Evolutionary conservation across 2,888 invertebrate genomes (phyloP).

Genomic region (Trypoxylon attenuatum): DNA sequence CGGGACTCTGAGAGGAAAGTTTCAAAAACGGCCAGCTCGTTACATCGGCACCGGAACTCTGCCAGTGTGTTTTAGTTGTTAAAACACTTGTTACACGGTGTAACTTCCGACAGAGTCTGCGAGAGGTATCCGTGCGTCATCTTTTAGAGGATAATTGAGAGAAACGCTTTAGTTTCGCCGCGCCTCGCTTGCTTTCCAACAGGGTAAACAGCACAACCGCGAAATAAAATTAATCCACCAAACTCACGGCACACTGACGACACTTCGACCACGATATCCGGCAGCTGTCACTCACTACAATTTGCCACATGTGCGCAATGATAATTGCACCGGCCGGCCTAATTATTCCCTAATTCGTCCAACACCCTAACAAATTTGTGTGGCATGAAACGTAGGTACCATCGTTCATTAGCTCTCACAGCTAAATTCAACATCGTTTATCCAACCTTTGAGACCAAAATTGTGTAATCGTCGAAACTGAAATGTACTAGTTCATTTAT

Average conservation of each 20-base stretch:
- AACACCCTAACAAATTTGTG: too few relatives aligned
- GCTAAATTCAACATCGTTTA: too few relatives aligned
- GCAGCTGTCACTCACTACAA: background rate
- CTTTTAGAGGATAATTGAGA: background rate
- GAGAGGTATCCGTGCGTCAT: background rate
- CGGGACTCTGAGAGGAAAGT: slow-evolving; percentile 7
- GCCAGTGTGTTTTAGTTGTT: slow-evolving; percentile 7
- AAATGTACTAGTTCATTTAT: too few relatives aligned
- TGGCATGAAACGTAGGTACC: too few relatives aligned
- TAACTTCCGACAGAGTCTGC: slow-evolving; percentile 5
- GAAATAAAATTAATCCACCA: background rate
- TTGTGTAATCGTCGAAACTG: too few relatives aligned
- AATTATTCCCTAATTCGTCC: too few relatives aligned
- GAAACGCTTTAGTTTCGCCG: background rate
- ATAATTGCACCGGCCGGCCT: too few relatives aligned
- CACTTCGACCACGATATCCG: background rate
- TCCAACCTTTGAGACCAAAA: too few relatives aligned
- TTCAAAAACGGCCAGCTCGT: slow-evolving; percentile 8
- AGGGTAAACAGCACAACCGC: background rate
- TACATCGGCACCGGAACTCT: slow-evolving; percentile 10
- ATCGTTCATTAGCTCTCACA: too few relatives aligned
- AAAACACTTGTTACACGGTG: slow-evolving; percentile 22
- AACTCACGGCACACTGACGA: slow-evolving; percentile 1
- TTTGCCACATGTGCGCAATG: background rate
- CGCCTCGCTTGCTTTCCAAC: background rate